Percentiles rank a stretch among this genome's conserved stretches.
phyloP scores from a whole-genome alignment of 2,888 invertebrate species.

The Opisthograptis luteolata region DNA sequence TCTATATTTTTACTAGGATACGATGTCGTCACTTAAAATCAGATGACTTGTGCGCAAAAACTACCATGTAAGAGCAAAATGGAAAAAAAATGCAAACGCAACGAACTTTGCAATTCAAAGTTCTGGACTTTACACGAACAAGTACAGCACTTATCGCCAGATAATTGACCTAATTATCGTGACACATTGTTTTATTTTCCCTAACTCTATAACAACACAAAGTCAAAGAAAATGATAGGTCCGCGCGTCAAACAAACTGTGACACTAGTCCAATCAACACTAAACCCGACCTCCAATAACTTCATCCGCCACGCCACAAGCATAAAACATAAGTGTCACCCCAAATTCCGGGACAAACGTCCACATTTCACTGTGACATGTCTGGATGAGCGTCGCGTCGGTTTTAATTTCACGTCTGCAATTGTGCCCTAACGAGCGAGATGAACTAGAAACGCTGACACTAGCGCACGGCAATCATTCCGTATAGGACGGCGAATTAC shows the following conservation, averaged over 20 bases:
- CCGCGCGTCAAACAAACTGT: background rate
- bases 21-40: too few species aligned
- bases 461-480: conserved; percentile 74
- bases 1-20: too few species aligned
- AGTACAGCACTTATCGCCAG: too few species aligned
- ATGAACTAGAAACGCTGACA: conserved; percentile 80
- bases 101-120: too few species aligned
- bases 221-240: too few species aligned
- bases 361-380: conserved; percentile 35
- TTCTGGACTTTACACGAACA: too few species aligned
- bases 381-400: conserved; percentile 56
- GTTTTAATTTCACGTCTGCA: conserved; percentile 75
- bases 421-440: conserved; percentile 76
- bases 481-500: conserved; percentile 46
- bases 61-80: too few species aligned
- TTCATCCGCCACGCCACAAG: background rate
- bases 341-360: conserved; percentile 9
- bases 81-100: too few species aligned
- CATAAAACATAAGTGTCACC: conserved; percentile 13
- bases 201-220: too few species aligned
- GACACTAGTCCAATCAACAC: background rate
- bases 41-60: too few species aligned
- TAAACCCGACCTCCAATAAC: background rate
- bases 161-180: too few species aligned
- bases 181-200: too few species aligned